phyloP scores from a whole-genome alignment of 2,888 invertebrate species.

The Drosophila picticornis region DNA sequence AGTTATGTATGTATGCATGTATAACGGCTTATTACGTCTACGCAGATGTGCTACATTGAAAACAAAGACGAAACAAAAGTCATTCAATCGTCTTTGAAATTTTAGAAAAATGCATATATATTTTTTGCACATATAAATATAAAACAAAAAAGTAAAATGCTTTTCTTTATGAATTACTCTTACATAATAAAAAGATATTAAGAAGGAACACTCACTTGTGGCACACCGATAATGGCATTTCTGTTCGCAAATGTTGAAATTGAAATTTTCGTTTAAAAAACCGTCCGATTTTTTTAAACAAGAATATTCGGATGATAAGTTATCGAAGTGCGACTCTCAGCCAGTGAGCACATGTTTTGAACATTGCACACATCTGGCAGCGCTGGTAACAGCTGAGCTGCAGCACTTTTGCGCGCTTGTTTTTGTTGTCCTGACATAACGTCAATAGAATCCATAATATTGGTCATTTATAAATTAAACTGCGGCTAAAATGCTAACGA shows the following conservation, averaged over 20 bases:
- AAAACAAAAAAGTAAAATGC: neutral
- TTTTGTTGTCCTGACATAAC: constrained; percentile 41
- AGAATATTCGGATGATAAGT: neutral
- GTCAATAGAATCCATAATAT: neutral
- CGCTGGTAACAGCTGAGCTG: constrained; percentile 27
- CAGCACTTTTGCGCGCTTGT: neutral
- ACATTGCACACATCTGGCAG: constrained; percentile 32
- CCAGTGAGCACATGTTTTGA: neutral
- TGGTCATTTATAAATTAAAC: constrained; percentile 33
- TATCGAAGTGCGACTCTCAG: constrained; percentile 3
- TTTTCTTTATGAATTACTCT: neutral
- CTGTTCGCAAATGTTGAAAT: neutral
- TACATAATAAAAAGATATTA: neutral
- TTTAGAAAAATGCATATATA: neutral
- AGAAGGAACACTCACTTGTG: neutral
- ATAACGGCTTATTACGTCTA: constrained; percentile 37
- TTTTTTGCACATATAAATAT: neutral
- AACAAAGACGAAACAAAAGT: neutral
- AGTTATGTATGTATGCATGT: neutral
- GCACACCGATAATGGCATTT: neutral
- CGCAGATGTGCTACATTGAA: neutral
- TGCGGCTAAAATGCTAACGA: constrained; percentile 26
- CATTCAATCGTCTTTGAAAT: neutral
- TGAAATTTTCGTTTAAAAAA: neutral
- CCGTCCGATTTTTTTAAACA: neutral